Evolutionary conservation across 1,140 invertebrate species (phyloP), one percentile per base, ranked within the genome.

Genomic region (Tribolium castaneum): DNA sequence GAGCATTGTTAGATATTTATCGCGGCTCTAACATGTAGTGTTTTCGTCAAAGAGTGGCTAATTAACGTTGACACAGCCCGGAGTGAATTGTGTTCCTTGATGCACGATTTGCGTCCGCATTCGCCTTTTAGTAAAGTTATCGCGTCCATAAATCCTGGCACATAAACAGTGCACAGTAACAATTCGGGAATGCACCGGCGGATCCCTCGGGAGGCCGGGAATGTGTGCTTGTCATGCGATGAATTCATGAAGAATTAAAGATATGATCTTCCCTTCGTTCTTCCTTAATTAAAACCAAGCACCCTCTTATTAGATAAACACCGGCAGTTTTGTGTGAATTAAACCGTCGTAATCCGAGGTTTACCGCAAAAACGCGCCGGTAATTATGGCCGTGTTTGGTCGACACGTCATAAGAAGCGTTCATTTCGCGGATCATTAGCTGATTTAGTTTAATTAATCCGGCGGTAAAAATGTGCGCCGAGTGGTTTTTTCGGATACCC

Each of bases 371-470:
- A 73, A 73, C 70, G 25, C 25, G 25, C 13, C 13, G 70, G 71
- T 73, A 73, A 73, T 73, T 73, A 73, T 73, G 59, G 19, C 25
- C 12, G 39, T 50, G 70, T 72, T 72, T 14, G 70, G 6, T 59
- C 59, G 30, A 35, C 59, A 6, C 59, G 19, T 25, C 70, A 25
- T 52, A 73, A 73, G 71, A 73, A 52, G 71, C 30, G 49, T 73
- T 73, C 71, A 73, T 73, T 73, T 73, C 30, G 52, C 71, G 50
- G 71, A 73, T 73, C 71, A 73, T 73, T 73, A 73, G 50, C 9
- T 22, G 49, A 73, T 73, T 51, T 49, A 73, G 50, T 52, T 73
- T 54, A 73, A 73, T 73, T 73, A 73, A 54, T 51, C 45, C 54
- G 25, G 25, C 12, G 59, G 25, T 66, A 66, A 66, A 66, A 66